These are phyloP conservation scores for Psittacula echo DNA, from an alignment of 2,797 vertebrate species.

Conservation along the genomic window DNA sequence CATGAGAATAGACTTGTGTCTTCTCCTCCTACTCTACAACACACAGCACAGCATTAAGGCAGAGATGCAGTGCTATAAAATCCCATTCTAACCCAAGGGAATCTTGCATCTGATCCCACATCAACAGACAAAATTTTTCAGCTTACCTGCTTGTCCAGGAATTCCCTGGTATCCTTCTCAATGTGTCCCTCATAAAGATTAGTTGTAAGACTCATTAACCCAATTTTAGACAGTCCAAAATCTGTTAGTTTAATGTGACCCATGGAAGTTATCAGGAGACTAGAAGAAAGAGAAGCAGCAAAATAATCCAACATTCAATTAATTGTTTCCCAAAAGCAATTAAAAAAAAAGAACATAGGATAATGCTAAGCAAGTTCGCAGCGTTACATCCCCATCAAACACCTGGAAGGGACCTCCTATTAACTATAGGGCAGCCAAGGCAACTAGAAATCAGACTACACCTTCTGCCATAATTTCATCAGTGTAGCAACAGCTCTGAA, in stretches of 20 bases:
- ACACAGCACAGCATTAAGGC: neutral
- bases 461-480: neutral
- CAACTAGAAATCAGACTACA: neutral
- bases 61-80: neutral
- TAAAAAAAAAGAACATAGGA: neutral
- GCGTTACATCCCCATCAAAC: neutral
- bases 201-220: constrained; percentile 96
- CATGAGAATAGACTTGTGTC: neutral
- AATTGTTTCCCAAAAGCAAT: constrained; percentile 1
- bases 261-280: constrained; percentile 96
- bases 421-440: neutral
- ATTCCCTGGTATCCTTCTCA: constrained; percentile 95
- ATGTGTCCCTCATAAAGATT: constrained; percentile 98
- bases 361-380: neutral
- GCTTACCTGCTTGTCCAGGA: constrained; percentile 93
- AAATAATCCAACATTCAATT: neutral
- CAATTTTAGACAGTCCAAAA: constrained; percentile 96
- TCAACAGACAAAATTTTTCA: neutral
- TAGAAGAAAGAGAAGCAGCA: constrained; percentile 57
- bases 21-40: neutral
- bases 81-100: neutral
- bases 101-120: neutral
- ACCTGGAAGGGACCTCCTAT: neutral
- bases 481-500: neutral
- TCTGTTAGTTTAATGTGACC: constrained; percentile 97